phyloP scores from a whole-genome alignment of 2,888 invertebrate genomes.

The Hemistola chrysoprasaria region DNA sequence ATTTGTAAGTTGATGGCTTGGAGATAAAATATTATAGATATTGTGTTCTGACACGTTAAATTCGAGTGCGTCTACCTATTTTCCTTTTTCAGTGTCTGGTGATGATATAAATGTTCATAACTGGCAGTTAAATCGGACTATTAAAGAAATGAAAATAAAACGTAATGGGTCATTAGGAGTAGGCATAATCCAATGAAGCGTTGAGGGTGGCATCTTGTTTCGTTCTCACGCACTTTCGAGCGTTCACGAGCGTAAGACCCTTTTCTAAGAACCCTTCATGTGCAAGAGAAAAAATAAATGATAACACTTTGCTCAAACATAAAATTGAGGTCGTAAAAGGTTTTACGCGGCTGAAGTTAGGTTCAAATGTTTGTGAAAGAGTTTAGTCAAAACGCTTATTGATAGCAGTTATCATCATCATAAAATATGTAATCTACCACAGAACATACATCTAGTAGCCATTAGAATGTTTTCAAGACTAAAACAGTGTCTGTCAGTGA shows the following conservation, averaged over 20 bases:
- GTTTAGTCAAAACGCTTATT: conserved; percentile 7
- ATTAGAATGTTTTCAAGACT: no score
- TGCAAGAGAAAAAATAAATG: conserved; percentile 44
- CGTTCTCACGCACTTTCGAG: conserved; percentile 62
- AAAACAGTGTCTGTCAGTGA: conserved; percentile 51
- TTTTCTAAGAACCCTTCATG: conserved; percentile 52
- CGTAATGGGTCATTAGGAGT: conserved; percentile 56
- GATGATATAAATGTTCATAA: conserved; percentile 60
- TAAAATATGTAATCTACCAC: no score
- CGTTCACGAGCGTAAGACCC: conserved; percentile 52
- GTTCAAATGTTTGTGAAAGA: conserved; percentile 7
- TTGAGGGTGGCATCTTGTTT: conserved; percentile 56
- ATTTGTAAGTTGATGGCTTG: conserved; percentile 38
- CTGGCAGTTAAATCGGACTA: conserved; percentile 53
- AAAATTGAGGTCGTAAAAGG: conserved; percentile 18
- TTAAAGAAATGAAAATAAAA: conserved; percentile 60
- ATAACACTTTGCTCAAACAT: conserved; percentile 33
- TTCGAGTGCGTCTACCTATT: conserved; percentile 49
- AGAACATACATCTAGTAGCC: no score
- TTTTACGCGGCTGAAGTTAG: conserved; percentile 9
- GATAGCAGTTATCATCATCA: conserved; percentile 2
- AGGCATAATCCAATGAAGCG: conserved; percentile 47
- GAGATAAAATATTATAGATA: conserved; percentile 49
- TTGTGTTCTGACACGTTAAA: conserved; percentile 53
- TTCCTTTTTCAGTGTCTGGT: conserved; percentile 49